Base-by-base conservation (phyloP, 2,888 invertebrate genomes). In the Graphium colonna region DNA sequence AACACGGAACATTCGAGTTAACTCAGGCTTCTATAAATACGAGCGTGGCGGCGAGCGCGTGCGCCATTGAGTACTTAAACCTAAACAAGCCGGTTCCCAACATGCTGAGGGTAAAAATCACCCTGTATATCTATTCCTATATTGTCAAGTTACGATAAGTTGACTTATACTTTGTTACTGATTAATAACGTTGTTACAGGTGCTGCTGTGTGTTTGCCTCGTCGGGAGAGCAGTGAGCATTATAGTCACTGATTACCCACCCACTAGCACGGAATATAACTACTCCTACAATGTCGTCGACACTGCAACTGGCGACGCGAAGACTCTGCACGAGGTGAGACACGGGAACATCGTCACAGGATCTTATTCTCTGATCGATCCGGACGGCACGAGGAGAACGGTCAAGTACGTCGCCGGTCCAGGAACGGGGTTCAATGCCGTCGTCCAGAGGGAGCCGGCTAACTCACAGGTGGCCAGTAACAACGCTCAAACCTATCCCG, bases 241-340 rank as follows among this genome's bases (percentile, higher is more conserved):
- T 21, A 80, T 88, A 57, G 82, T 88, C 13, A 78, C 73, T 8
- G 86, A 88, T 57, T 75, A 85, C 1, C 80, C 79, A 1, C 79
- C 77, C 0, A 71, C 75, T 0, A 74, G 75, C 8, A 68, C 73
- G 0, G 85, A 89, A 51, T 90, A 90, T 64, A 84, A 79, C 56
- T 90, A 84, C 61, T 82, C 85, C 1, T 90, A 90, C 62, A 72
- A 79, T 47, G 70, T 86, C 78, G 91, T 82, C 79, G 93, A 91
- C 85, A 93, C 79, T 1, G 67, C 72, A 1, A 89, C 90, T 0
- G 89, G 90, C 31, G 90, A 90, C 60, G 72, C 73, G 10, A 89
- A 89, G 64, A 85, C 80, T 46, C 79, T 85, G 57, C 81, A 85
- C 49, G 90, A 90, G 62, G 66, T 75, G 36, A 74, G 83, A 26